Evolutionary conservation across 2,888 invertebrate species (phyloP).

Genomic region (Hoplodrina ambigua): DNA sequence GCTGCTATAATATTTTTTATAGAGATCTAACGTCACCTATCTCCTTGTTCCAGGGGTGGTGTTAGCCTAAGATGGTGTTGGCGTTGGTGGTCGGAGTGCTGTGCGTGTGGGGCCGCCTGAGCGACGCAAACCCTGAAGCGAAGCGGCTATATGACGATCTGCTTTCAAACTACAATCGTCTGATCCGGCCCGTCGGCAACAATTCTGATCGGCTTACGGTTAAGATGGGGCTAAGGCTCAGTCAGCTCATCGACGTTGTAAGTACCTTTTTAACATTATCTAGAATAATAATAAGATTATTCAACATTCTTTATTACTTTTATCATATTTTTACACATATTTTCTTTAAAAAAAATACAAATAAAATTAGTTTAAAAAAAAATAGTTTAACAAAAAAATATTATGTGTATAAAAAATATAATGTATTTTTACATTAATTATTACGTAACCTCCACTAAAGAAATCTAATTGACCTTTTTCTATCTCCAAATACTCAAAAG

Average conservation of each 20-base stretch:
- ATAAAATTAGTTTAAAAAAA: too few relatives aligned
- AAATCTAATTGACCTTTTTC: too few relatives aligned
- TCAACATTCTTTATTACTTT: too few relatives aligned
- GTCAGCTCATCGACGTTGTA: slow-evolving; percentile 98
- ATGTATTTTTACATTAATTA: too few relatives aligned
- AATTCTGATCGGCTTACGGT: slow-evolving; percentile 98
- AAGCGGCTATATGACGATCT: slow-evolving; percentile 98
- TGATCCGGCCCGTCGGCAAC: slow-evolving; percentile 98
- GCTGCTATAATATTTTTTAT: too few relatives aligned
- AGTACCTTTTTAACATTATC: slow-evolving; percentile 83
- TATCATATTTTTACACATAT: too few relatives aligned
- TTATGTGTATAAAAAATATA: too few relatives aligned
- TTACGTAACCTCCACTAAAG: too few relatives aligned
- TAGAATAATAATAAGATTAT: too few relatives aligned
- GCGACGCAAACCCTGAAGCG: slow-evolving; percentile 97
- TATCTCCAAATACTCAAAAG: too few relatives aligned
- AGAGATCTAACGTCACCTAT: slow-evolving; percentile 1
- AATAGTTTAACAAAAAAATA: too few relatives aligned
- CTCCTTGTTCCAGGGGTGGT: slow-evolving; percentile 93
- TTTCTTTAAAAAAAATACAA: too few relatives aligned
- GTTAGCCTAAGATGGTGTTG: slow-evolving; percentile 96
- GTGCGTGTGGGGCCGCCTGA: slow-evolving; percentile 94
- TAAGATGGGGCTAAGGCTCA: slow-evolving; percentile 97
- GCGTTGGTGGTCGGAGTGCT: slow-evolving; percentile 93
- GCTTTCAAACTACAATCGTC: slow-evolving; percentile 98